phyloP scores from a whole-genome alignment of 2,113 vertebrate species.

The Tachysurus fulvidraco region DNA sequence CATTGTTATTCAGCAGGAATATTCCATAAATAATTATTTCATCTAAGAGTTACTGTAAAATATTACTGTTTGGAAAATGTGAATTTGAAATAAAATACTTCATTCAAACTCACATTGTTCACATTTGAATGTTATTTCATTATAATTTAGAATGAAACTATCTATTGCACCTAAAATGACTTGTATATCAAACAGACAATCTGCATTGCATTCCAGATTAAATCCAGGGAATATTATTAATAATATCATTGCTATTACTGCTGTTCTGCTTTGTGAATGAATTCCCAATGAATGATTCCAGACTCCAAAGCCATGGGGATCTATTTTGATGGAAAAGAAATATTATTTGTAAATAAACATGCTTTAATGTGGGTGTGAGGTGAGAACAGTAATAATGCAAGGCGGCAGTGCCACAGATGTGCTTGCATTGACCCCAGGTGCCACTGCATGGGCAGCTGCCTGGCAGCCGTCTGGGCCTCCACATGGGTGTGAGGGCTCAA shows the following conservation, averaged over 20 bases:
- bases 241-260: neutral
- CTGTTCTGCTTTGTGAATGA: conserved; percentile 14
- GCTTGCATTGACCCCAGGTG: conserved; percentile 46
- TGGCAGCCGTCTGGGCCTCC: conserved; percentile 62
- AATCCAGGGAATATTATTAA: neutral
- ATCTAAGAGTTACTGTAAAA: neutral
- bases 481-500: conserved; percentile 58
- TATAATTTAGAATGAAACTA: neutral
- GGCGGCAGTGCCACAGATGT: conserved; percentile 47
- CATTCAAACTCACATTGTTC: neutral
- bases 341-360: conserved; percentile 2
- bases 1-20: neutral
- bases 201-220: neutral
- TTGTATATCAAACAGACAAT: neutral
- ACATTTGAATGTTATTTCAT: neutral
- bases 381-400: conserved; percentile 22
- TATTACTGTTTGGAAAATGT: neutral
- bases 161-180: no score
- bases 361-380: neutral
- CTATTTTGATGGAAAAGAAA: neutral
- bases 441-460: conserved; percentile 65
- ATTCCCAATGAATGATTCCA: neutral
- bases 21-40: neutral
- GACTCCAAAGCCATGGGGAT: neutral
- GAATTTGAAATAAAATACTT: neutral